Conservation (phyloP, 1,140 invertebrate species). For the Calephelis virginiensis region DNA sequence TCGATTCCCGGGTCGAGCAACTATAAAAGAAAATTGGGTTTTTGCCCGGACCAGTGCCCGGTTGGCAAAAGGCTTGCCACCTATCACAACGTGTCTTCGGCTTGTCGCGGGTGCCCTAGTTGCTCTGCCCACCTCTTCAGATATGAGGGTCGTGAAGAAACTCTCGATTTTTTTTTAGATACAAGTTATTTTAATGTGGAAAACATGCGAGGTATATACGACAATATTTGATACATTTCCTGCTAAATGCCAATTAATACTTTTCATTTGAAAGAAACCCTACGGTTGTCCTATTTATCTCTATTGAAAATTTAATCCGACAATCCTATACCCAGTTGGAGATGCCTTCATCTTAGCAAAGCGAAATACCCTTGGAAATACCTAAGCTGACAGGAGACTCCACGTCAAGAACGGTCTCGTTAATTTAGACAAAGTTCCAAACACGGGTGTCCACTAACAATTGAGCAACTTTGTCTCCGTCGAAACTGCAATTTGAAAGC, state of each 20-base stretch:
- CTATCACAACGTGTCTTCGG: too few species aligned
- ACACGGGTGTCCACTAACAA: slow-evolving; percentile 51
- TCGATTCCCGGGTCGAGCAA: too few species aligned
- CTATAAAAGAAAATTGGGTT: too few species aligned
- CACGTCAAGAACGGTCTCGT: slow-evolving; percentile 15
- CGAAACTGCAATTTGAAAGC: slow-evolving; percentile 66
- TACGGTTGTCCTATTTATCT: not conserved
- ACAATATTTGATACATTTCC: too few species aligned
- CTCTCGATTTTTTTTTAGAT: too few species aligned
- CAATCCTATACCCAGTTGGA: slow-evolving; percentile 7
- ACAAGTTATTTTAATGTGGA: too few species aligned
- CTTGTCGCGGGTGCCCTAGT: too few species aligned
- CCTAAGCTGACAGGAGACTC: slow-evolving; percentile 2
- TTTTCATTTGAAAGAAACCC: not conserved
- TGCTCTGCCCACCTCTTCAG: too few species aligned
- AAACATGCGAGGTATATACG: too few species aligned
- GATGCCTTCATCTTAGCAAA: slow-evolving; percentile 5
- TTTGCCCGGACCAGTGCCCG: too few species aligned
- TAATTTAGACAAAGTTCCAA: slow-evolving; percentile 34
- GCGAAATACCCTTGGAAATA: not conserved
- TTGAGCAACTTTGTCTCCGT: slow-evolving; percentile 45
- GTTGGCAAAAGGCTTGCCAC: too few species aligned
- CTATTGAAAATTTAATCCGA: slow-evolving; percentile 2
- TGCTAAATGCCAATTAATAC: not conserved
- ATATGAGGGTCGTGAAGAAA: too few species aligned